phyloP scores from a whole-genome alignment of 2,113 vertebrate genomes.

The Eleginops maclovinus region DNA sequence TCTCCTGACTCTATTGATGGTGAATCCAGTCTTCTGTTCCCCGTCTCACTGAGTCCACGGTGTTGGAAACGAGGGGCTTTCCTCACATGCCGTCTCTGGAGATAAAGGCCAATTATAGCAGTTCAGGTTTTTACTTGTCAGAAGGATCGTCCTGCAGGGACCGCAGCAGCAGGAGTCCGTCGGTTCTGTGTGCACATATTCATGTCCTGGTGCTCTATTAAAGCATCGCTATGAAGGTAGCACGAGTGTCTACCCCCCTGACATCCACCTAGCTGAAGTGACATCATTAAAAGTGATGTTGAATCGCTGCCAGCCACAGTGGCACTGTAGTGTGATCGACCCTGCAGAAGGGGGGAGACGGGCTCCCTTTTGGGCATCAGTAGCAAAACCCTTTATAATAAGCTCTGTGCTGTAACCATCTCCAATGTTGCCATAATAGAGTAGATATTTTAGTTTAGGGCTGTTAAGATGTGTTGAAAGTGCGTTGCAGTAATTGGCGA shows the following conservation, averaged over 20 bases:
- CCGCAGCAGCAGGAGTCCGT: conserved; percentile 1
- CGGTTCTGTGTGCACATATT: background rate
- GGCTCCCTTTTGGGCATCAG: too few species aligned
- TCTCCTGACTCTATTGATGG: too few species aligned
- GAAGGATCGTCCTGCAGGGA: conserved; percentile 47
- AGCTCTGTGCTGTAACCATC: background rate
- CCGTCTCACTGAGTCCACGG: too few species aligned
- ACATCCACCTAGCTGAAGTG: conserved; percentile 11
- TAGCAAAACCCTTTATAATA: background rate
- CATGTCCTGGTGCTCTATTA: background rate
- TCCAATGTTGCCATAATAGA: background rate
- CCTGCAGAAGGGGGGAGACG: background rate
- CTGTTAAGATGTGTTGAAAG: background rate
- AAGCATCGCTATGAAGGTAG: background rate
- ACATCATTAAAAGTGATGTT: background rate
- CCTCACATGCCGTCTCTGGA: too few species aligned
- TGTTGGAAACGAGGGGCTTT: too few species aligned
- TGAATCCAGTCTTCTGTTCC: too few species aligned
- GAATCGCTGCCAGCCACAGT: conserved; percentile 15
- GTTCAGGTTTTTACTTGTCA: conserved; percentile 56
- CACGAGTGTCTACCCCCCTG: background rate
- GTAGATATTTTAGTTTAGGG: background rate
- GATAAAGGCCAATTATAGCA: conserved; percentile 73
- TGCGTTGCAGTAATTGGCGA: too few species aligned
- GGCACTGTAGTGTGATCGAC: conserved; percentile 15